Conservation (phyloP, 2,797 vertebrate genomes). For the Smutsia temminckii region DNA sequence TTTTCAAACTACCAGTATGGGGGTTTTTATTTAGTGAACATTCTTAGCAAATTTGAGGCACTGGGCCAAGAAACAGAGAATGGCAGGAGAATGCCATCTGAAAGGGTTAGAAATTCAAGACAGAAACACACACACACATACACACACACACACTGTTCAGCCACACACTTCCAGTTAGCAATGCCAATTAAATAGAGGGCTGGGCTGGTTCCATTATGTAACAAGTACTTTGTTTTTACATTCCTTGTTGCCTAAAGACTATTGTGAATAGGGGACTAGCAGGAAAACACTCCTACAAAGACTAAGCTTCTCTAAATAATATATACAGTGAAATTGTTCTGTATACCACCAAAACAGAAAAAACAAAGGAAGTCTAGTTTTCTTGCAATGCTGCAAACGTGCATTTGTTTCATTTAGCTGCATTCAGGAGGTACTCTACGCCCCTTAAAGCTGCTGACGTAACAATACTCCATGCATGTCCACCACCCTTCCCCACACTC, state of each 20-base stretch:
- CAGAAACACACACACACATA: background rate
- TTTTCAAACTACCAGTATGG: constrained; percentile 35
- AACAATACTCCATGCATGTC: background rate
- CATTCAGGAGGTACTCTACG: background rate
- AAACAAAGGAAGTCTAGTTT: background rate
- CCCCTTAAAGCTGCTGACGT: background rate
- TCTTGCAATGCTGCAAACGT: background rate
- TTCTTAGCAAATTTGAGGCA: constrained; percentile 49
- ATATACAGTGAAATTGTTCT: background rate
- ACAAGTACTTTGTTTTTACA: background rate
- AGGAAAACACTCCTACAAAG: background rate
- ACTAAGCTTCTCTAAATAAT: background rate
- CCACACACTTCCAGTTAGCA: background rate
- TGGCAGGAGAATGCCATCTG: constrained; percentile 39
- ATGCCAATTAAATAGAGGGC: background rate
- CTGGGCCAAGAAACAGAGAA: constrained; percentile 41
- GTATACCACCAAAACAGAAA: background rate
- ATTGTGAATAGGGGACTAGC: background rate
- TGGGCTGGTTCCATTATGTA: background rate
- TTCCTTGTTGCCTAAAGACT: constrained; percentile 8
- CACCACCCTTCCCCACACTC: background rate
- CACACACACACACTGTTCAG: background rate
- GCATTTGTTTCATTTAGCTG: background rate
- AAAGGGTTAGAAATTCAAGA: constrained; percentile 36
- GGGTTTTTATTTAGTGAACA: constrained; percentile 52